A percentile compares a stretch with the other conserved stretches of the same genome.
Evolutionary conservation across 2,888 invertebrate species (phyloP).

Genomic region (Metalampra italica): DNA sequence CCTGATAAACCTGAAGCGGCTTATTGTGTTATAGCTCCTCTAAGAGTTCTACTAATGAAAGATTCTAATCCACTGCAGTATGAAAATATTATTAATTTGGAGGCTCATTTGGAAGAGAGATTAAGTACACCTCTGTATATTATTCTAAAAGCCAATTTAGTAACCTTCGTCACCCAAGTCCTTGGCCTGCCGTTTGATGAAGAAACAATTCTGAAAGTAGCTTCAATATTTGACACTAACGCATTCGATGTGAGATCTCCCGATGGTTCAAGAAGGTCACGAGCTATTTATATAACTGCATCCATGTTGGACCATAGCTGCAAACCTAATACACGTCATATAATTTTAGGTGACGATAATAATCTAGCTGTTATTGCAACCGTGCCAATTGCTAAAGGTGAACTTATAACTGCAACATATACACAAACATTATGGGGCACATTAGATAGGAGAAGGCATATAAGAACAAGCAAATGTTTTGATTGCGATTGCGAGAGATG

Average conservation of each 20-base stretch:
- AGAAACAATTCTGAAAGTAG: slow-evolving; percentile 77
- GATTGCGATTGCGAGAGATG: slow-evolving; percentile 83
- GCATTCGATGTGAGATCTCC: slow-evolving; percentile 82
- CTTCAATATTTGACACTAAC: slow-evolving; percentile 86
- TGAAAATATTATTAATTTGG: slow-evolving; percentile 72
- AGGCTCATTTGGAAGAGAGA: slow-evolving; percentile 81
- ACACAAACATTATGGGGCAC: slow-evolving; percentile 85
- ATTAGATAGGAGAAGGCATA: slow-evolving; percentile 79
- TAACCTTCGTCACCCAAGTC: slow-evolving; percentile 80
- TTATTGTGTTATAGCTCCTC: slow-evolving; percentile 82
- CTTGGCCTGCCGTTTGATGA: slow-evolving; percentile 77
- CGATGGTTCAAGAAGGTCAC: slow-evolving; percentile 67
- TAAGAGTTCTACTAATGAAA: slow-evolving; percentile 81
- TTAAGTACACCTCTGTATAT: slow-evolving; percentile 79
- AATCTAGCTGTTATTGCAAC: slow-evolving; percentile 82
- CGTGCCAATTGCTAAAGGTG: slow-evolving; percentile 81
- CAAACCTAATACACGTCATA: slow-evolving; percentile 84
- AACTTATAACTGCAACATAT: slow-evolving; percentile 82
- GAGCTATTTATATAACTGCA: slow-evolving; percentile 82
- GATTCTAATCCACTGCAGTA: slow-evolving; percentile 73
- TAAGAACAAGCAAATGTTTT: slow-evolving; percentile 82
- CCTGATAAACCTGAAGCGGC: slow-evolving; percentile 76
- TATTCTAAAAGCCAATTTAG: slow-evolving; percentile 79
- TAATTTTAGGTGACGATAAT: slow-evolving; percentile 79
- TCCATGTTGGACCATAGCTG: slow-evolving; percentile 87